Base-by-base conservation (phyloP, 2,113 vertebrate species). In the Puma concolor region DNA sequence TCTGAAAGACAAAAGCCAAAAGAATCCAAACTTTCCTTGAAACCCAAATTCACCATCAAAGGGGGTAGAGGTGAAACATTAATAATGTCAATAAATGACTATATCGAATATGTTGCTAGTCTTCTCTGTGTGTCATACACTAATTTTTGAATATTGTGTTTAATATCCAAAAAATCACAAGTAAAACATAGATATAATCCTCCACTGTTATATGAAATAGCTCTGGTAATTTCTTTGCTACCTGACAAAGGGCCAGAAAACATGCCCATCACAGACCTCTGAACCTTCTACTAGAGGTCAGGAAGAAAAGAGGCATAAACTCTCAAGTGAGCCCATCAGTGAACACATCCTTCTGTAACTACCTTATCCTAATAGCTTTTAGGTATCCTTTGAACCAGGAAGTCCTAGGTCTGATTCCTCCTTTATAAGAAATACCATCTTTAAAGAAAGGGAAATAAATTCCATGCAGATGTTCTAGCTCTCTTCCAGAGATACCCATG, bases 111-210 rank as follows among this genome's bases (percentile, higher is more conserved):
- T 31, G 6, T 60, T 67, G 57, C 74, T 17, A 93, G n/a, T 44
- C 31, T 21, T 95, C 52, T 92, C 31, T 52, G 44, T 54, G 31
- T 33, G 48, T 63, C 29, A 84, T 33, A 64, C 3, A 25, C 31
- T 82, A 87, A 92, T 92, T 89, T 88, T 88, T 92, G 63, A 84
- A 77, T 41, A 83, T 13, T 41, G 16, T 23, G 9, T 52, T 54
- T 93, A 83, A 67, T 57, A 97, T 69, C 88, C 27, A 67, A 69
- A 57, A 95, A 95, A 69, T 27, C 80, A 25, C 64, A 88, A 97
- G 60, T 71, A 64, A 5, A 48, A 48, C 21, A 60, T 1, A 94
- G 31, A 25, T 31, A 52, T 14, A 95, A 89, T 66, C 63, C 63
- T 54, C 29, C 7, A 77, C 36, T 74, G 2, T 82, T 79, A 48